Percentiles rank a stretch among this genome's conserved stretches.
Evolutionary conservation across 2,888 invertebrate genomes (phyloP).

Genomic region (Syrphus vitripennis): DNA sequence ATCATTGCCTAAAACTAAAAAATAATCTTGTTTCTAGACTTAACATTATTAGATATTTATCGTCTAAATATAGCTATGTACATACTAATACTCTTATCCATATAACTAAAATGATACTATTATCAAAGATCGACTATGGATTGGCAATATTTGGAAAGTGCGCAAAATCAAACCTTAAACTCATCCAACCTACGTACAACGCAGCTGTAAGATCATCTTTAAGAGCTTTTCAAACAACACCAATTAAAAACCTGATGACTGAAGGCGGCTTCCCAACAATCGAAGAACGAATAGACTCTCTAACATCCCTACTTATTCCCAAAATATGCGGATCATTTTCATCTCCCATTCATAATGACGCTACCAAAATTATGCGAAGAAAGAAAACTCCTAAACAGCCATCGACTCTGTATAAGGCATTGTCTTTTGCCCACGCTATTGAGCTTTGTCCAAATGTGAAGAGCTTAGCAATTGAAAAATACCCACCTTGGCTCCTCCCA

Average conservation of each 20-base stretch:
- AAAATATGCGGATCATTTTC: neutral
- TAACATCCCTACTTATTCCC: neutral
- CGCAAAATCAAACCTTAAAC: neutral
- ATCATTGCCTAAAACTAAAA: constrained; percentile 42
- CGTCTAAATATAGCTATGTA: neutral
- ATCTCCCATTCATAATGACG: neutral
- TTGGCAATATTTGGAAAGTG: neutral
- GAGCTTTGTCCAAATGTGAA: neutral
- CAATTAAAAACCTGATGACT: constrained; percentile 39
- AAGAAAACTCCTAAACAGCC: neutral
- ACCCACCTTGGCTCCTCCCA: neutral
- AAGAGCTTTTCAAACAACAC: constrained; percentile 31
- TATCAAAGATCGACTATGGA: constrained; percentile 49
- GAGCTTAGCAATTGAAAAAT: neutral
- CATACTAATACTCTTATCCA: neutral
- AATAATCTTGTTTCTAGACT: constrained; percentile 27
- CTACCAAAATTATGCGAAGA: neutral
- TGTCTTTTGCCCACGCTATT: neutral
- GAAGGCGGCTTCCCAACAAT: constrained; percentile 36
- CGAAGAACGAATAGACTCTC: neutral
- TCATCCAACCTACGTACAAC: neutral
- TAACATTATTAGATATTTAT: constrained; percentile 56
- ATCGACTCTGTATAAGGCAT: neutral
- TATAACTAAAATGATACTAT: neutral
- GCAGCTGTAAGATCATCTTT: constrained; percentile 20